Percentiles rank a stretch among this genome's conserved stretches.
Evolutionary conservation across 2,113 vertebrate genomes (phyloP).

Genomic region (Triplophysa tibetana): DNA sequence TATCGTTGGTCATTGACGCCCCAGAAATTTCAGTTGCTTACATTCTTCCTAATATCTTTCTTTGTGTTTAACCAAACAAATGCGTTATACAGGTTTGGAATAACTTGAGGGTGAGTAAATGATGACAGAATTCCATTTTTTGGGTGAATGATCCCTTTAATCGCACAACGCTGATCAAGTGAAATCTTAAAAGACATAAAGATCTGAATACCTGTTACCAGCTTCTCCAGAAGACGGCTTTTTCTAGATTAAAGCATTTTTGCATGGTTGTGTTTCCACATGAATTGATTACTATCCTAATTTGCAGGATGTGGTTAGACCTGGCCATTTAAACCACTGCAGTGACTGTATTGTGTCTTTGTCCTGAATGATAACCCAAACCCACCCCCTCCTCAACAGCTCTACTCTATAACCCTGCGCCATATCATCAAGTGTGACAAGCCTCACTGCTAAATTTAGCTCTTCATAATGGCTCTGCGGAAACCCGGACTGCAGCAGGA

Average conservation of each 20-base stretch:
- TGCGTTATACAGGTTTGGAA: no score
- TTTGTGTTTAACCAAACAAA: no score
- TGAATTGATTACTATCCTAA: neutral
- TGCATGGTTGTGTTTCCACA: no score
- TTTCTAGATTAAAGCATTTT: neutral
- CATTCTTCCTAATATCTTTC: no score
- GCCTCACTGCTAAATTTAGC: conserved; percentile 75
- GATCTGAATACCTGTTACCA: neutral
- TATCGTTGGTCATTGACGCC: no score
- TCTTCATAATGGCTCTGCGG: conserved; percentile 68
- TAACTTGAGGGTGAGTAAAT: no score
- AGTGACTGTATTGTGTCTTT: conserved; percentile 66
- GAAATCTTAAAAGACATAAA: no score
- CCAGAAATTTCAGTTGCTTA: no score
- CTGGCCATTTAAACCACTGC: conserved; percentile 62
- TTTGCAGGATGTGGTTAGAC: conserved; percentile 21
- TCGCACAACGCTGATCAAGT: no score
- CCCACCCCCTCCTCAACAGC: conserved; percentile 56
- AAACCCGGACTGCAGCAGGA: conserved; percentile 54
- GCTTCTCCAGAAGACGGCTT: neutral
- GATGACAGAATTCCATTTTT: no score
- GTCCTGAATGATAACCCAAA: conserved; percentile 37
- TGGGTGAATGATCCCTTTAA: no score
- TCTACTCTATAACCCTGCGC: conserved; percentile 70
- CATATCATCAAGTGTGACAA: conserved; percentile 73